Conservation (phyloP, 2,888 invertebrate species). For the Pediacus dermestoides region DNA sequence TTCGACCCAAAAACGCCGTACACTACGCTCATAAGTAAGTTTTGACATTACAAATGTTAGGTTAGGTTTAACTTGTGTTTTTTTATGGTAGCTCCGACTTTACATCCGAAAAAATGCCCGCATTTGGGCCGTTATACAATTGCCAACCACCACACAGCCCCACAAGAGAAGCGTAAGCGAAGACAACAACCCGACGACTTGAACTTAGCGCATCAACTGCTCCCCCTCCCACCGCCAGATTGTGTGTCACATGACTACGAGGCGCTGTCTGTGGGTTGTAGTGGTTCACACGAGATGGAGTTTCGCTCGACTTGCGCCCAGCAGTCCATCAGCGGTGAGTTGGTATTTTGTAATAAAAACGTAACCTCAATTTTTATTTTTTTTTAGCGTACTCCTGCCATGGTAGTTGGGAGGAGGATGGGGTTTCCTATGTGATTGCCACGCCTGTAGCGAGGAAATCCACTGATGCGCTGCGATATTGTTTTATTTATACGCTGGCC, state of each 20-base stretch:
- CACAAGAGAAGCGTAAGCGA: slow-evolving; percentile 47
- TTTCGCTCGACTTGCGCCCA: slow-evolving; percentile 57
- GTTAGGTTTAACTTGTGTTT: background rate
- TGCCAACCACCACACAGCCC: slow-evolving; percentile 19
- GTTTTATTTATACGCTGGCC: slow-evolving; percentile 59
- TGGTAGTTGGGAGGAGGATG: slow-evolving; percentile 67
- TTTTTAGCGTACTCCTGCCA: slow-evolving; percentile 67
- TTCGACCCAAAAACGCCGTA: slow-evolving; percentile 55
- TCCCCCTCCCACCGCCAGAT: no score
- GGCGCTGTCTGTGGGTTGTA: slow-evolving; percentile 60
- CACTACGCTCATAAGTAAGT: slow-evolving; percentile 67
- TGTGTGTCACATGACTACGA: slow-evolving; percentile 56
- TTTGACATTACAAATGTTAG: slow-evolving; percentile 10
- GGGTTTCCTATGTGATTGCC: slow-evolving; percentile 65
- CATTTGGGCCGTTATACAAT: slow-evolving; percentile 66
- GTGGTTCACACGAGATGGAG: slow-evolving; percentile 58
- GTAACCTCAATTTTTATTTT: background rate
- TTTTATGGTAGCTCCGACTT: slow-evolving; percentile 55
- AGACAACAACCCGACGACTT: slow-evolving; percentile 49
- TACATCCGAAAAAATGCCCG: slow-evolving; percentile 64
- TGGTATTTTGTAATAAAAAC: background rate
- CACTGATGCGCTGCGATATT: slow-evolving; percentile 56
- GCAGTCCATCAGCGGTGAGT: slow-evolving; percentile 53
- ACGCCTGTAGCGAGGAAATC: slow-evolving; percentile 55
- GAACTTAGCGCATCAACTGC: slow-evolving; percentile 25